A percentile compares a stretch with the other conserved stretches of the same genome.
Evolutionary conservation across 2,888 invertebrate species (phyloP).

Genomic region (Coelopa pilipes): DNA sequence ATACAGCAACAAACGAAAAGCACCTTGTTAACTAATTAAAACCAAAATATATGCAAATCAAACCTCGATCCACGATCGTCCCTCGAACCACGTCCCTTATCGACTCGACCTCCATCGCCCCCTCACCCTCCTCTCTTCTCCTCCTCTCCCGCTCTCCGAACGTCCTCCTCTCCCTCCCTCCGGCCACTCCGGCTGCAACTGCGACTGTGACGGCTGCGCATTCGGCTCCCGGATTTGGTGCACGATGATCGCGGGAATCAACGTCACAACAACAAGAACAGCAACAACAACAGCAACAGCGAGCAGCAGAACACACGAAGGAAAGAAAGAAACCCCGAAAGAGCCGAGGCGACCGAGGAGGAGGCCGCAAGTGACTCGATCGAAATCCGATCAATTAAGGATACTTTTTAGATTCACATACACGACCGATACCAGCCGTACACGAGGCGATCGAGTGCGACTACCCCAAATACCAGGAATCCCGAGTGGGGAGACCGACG

Average conservation of each 20-base stretch:
- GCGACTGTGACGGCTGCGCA: conserved; percentile 14
- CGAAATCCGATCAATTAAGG: conserved; percentile 53
- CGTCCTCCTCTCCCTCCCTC: neutral
- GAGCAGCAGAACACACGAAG: conserved; percentile 18
- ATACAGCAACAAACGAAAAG: conserved; percentile 57
- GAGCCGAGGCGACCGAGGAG: no score
- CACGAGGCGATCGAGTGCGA: conserved; percentile 19
- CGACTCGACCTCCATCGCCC: no score
- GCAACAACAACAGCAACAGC: conserved; percentile 2
- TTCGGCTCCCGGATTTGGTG: conserved; percentile 30
- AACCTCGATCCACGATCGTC: conserved; percentile 39
- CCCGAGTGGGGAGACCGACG: conserved; percentile 39
- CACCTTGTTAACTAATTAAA: conserved; percentile 65
- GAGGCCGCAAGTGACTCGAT: conserved; percentile 38
- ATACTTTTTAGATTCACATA: conserved; percentile 44
- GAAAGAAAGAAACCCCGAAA: conserved; percentile 21
- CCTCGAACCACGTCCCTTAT: conserved; percentile 28
- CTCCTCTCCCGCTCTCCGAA: conserved; percentile 8
- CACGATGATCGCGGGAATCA: conserved; percentile 18
- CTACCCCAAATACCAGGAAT: conserved; percentile 47
- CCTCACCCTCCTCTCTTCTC: neutral
- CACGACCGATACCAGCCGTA: conserved; percentile 20
- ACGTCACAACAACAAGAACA: neutral
- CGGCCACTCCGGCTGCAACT: conserved; percentile 22
- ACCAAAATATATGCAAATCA: conserved; percentile 65